These are phyloP conservation scores for Aphelenchoides avenae DNA, from an alignment of 1,140 invertebrate species.

Conservation along the genomic window DNA sequence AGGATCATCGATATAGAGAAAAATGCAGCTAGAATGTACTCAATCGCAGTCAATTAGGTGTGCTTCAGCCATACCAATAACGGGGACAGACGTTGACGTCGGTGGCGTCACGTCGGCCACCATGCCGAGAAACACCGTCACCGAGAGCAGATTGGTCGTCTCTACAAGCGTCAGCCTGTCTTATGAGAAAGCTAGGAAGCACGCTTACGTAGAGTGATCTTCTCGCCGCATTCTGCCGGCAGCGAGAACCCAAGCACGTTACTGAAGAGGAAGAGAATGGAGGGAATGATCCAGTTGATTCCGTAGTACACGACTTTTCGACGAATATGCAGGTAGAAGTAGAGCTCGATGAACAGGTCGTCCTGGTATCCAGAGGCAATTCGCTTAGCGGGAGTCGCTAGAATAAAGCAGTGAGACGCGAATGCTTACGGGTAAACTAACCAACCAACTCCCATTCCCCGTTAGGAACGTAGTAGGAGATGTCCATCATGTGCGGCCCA, in stretches of 20 bases:
- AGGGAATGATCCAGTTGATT: conserved; percentile 83
- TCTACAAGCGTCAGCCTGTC: conserved; percentile 36
- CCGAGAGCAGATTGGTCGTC: conserved; percentile 81
- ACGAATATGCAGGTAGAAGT: conserved; percentile 64
- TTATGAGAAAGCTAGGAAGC: not conserved
- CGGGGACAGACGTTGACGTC: conserved; percentile 73
- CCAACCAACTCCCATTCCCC: conserved; percentile 61
- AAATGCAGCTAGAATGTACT: conserved; percentile 40
- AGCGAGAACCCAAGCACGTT: conserved; percentile 85
- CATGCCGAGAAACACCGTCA: conserved; percentile 88
- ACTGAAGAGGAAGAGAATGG: conserved; percentile 77
- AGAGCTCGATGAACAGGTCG: conserved; percentile 50
- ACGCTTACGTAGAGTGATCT: conserved; percentile 66
- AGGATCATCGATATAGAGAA: conserved; percentile 56
- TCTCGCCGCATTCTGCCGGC: conserved; percentile 83
- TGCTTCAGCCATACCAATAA: conserved; percentile 71
- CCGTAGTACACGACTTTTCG: conserved; percentile 82
- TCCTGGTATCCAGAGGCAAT: conserved; percentile 27
- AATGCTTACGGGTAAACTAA: conserved; percentile 10
- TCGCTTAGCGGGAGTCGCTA: conserved; percentile 41
- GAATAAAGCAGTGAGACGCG: not conserved
- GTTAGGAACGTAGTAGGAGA: conserved; percentile 62
- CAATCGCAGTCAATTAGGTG: not conserved
- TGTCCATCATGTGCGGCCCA: conserved; percentile 65
- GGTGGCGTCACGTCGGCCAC: conserved; percentile 74